A percentile compares a stretch with the other conserved stretches of the same genome.
These are phyloP conservation scores for Hemistola chrysoprasaria DNA, from an alignment of 2,888 invertebrate genomes.

Conservation along the genomic window DNA sequence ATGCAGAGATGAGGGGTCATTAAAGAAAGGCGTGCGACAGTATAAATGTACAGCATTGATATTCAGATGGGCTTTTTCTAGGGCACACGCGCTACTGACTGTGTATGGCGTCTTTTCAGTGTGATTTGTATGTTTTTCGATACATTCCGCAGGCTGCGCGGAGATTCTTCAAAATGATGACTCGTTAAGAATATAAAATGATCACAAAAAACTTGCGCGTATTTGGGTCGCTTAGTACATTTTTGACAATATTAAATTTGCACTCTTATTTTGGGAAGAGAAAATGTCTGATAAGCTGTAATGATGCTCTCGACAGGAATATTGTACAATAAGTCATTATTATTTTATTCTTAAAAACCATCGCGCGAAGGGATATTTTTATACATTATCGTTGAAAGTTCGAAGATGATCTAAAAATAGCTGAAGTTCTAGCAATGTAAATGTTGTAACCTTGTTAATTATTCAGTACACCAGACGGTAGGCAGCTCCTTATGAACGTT, in stretches of 20 bases:
- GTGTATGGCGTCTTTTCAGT: conserved; percentile 6
- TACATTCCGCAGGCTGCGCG: conserved; percentile 2
- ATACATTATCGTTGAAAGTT: neutral
- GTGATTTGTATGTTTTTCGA: neutral
- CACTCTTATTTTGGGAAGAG: too few species aligned
- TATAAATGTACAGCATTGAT: neutral
- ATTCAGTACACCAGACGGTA: conserved; percentile 1
- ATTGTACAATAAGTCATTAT: neutral
- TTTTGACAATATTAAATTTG: too few species aligned
- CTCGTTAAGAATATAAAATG: conserved; percentile 4
- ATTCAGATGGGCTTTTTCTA: conserved; percentile 1
- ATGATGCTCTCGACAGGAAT: too few species aligned
- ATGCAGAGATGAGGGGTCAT: neutral
- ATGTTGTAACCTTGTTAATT: conserved; percentile 1
- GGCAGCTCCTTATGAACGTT: too few species aligned
- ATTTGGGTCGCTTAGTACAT: neutral
- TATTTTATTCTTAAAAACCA: conserved; percentile 1
- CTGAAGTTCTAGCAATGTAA: conserved; percentile 7
- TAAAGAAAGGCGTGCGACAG: neutral
- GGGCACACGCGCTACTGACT: neutral
- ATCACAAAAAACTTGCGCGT: conserved; percentile 2
- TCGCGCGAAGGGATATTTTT: neutral
- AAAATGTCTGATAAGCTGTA: too few species aligned
- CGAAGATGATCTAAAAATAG: conserved; percentile 2
- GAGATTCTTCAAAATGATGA: conserved; percentile 2